Evolutionary conservation across 2,797 vertebrate genomes (phyloP), one percentile per base, ranked within the genome.

Genomic region (Kryptolebias ocellatus): DNA sequence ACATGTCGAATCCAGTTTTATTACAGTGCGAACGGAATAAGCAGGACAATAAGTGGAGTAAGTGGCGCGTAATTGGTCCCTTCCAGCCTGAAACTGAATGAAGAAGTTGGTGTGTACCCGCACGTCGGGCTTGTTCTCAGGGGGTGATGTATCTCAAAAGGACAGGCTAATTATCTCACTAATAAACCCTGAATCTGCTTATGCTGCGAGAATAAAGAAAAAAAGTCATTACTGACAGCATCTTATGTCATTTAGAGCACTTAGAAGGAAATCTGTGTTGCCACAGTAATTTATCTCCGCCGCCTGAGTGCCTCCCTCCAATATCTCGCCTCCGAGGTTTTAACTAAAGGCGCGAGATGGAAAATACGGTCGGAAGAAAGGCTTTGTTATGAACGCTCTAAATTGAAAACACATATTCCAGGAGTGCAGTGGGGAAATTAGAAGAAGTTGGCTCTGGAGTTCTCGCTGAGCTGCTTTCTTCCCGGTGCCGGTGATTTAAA

Each of bases 231-330:
- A 91, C 84, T 64, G 85, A 64, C 87, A 85, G 80, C 83, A 80
- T 84, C 85, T 90, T 91, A 79, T 90, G 87, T 91, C 88, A 90
- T 89, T 89, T 85, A 75, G 86, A 87, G 90, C 86, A 90, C 90
- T 92, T 90, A 84, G 80, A 92, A 75, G 79, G 73, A 86, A 90
- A 89, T 83, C 87, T 86, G 78, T 81, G 80, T 85, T 79, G 87
- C 87, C 78, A 81, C 74, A 52, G 87, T 88, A 73, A 91, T 93
- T 91, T 79, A 90, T 91, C 87, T 90, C 79, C 74, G 64, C 76
- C 17, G 86, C 87, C 83, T 67, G 68, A 83, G 59, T 81, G 80
- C 75, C 29, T 53, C 46, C 64, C 54, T 31, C 73, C 70, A 76
- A 20, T 77, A 70, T 76, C 76, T 79, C 61, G 53, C 77, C 78